Evolutionary conservation across 2,113 vertebrate genomes (phyloP), one percentile per base, ranked within the genome.

Genomic region (Myotis yumanensis): DNA sequence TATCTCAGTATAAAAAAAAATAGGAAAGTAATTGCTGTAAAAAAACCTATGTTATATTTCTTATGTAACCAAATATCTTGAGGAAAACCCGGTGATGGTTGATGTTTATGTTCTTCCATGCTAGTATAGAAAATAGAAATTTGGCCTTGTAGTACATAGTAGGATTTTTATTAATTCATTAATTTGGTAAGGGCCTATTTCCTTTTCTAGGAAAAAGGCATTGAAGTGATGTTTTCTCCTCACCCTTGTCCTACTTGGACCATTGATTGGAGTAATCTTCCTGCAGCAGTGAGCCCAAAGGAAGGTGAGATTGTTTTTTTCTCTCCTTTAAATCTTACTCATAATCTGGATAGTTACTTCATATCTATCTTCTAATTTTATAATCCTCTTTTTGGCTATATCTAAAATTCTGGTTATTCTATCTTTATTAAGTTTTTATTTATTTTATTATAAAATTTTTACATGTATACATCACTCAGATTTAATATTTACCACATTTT

Each of bases 161-260:
- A 73, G 4, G 22, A 64, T 40, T 96, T 96, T 86, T 93, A 59
- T 88, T 85, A 76, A 77, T 89, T 91, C 59, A 87, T 87, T 96
- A 83, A 96, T 91, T 90, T 80, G 69, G n/a, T 95, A 95, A 91
- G 32, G 35, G 14, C 32, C 9, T 30, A 7, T 89, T 90, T 37
- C 0, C 3, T 85, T 28, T 35, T 25, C 11, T 96, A 99, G 99
- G 98, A 99, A 97, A 98, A 98, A 90, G 98, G 99, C 94, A 99
- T 99, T 37, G 98, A 99, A 96, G 99, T 99, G 8, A 97, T 98
- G 40, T 99, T 99, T 97, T 98, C 98, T 93, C 97, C 98, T 68
- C 99, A 99, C 97, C 99, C 99, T 0, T 98, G 98, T 95, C 99
- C 99, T 76, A 88, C 17, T 40, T 99, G 99, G 99, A 98, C 98